Base-by-base conservation (phyloP, 2,797 vertebrate genomes). In the Neosalanx taihuensis region DNA sequence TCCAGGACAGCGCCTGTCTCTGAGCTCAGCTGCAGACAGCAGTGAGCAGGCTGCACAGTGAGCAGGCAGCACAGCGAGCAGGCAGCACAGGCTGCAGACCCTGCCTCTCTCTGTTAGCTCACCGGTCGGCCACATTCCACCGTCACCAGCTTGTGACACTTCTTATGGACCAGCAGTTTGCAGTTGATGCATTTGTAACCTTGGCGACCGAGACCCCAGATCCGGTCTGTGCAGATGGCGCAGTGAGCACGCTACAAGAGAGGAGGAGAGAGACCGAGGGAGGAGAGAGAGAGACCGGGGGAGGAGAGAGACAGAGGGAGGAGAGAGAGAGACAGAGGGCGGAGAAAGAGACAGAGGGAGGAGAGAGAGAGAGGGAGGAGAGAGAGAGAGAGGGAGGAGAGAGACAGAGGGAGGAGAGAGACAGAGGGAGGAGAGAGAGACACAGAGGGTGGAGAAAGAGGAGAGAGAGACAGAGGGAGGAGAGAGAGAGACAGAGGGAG, bases 161-260 rank as follows among this genome's bases (percentile, higher is more conserved):
- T 98, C 89, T 99, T 99, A 89, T 99, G 97, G 69, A 99, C 97
- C 59, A 99, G 92, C 73, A 99, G 95, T 84, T 99, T 99, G 90
- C 98, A 99, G 82, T 96, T 99, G 91, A 98, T 98, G 86, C 97
- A 99, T 83, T 99, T 99, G 85, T 99, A 99, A 9, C 98, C 98
- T 83, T 99, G 98, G 76, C 97, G 94, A 17, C 98, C 97, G 72
- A 99, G 91, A 72, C 97, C 98, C 98, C 98, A 99, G 83, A 99
- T 99, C 35, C 97, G 93, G 84, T 99, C 98, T 0, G 94, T 95
- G 81, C 98, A 99, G 91, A 99, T 97, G 85, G 97, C 96, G 87
- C 98, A 99, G 83, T 99, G 96, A 69, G 98, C 98, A 81, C 97
- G 94, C 97, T 99, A 86, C 17, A 61, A 15, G 46, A 20, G 6